phyloP scores from a whole-genome alignment of 2,113 vertebrate genomes.

The Corythornis cristatus region DNA sequence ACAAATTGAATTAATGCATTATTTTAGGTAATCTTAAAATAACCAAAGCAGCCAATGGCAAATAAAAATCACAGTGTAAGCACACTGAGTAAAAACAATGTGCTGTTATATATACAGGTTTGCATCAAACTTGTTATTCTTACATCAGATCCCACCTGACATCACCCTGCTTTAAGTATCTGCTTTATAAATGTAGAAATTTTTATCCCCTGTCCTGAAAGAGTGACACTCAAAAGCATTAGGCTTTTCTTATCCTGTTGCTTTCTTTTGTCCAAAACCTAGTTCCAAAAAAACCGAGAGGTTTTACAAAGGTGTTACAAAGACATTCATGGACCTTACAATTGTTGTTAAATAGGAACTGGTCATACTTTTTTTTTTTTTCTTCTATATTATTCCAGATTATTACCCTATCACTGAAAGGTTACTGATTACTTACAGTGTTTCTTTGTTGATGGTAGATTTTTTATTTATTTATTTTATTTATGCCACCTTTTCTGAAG shows the following conservation, averaged over 20 bases:
- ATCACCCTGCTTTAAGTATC: neutral
- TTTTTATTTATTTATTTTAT: neutral
- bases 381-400: neutral
- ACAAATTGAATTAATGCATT: neutral
- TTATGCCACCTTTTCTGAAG: neutral
- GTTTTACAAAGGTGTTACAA: neutral
- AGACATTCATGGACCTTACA: neutral
- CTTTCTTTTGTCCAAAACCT: neutral
- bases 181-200: neutral
- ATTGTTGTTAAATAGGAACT: neutral
- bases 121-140: neutral
- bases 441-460: neutral
- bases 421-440: neutral
- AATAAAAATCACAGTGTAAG: neutral
- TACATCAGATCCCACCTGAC: neutral
- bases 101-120: neutral
- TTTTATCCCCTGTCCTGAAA: neutral
- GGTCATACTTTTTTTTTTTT: neutral
- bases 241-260: neutral
- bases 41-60: neutral
- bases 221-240: neutral
- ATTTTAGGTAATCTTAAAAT: neutral
- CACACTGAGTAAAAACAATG: neutral
- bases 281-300: accelerated
- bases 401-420: neutral